Base-by-base conservation (phyloP, 2,888 invertebrate genomes). In the Pollenia labialis region DNA sequence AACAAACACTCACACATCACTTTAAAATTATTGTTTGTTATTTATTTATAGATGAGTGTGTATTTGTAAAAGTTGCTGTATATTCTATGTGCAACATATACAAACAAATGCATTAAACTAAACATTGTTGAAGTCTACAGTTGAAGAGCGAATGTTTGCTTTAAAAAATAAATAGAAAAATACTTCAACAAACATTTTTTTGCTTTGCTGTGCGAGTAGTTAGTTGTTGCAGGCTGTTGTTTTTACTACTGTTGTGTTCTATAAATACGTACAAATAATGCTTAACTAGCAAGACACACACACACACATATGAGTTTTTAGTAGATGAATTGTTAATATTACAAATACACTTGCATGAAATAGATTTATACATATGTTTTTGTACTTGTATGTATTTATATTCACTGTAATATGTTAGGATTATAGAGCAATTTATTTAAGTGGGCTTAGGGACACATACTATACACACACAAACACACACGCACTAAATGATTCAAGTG, bases 381-480 rank as follows among this genome's bases (percentile, higher is more conserved):
- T 50, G 32, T 68, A n/a, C 10, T 9, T 48, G n/a, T 68, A 54
- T 66, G 40, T 68, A 44, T 68, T 58, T 69, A 40, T 69, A 48
- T 76, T 69, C 50, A 32, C 44, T 71, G 56, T 75, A 84, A 81
- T 87, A 74, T 87, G 72, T 87, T 81, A 64, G 84, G 87, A 87
- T 87, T 87, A 87, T 81, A 77, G 69, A 84, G 72, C 84, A 87
- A 87, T 87, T 87, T 87, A 71, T 88, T 86, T 66, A 88, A 84
- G 81, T 88, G 84, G 77, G 74, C 77, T 81, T 81, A 75, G 40
- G 76, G 74, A 80, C 54, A 75, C 48, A 74, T 46, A 48, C 8
- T 50, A 18, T 9, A 75, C 14, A 56, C 42, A 85, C 40, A 52
- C 69, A 50, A 2, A 12, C 23, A 18, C 32, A 72, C 11, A 12